phyloP scores from a whole-genome alignment of 2,113 vertebrate genomes.

The Beaufortia kweichowensis region DNA sequence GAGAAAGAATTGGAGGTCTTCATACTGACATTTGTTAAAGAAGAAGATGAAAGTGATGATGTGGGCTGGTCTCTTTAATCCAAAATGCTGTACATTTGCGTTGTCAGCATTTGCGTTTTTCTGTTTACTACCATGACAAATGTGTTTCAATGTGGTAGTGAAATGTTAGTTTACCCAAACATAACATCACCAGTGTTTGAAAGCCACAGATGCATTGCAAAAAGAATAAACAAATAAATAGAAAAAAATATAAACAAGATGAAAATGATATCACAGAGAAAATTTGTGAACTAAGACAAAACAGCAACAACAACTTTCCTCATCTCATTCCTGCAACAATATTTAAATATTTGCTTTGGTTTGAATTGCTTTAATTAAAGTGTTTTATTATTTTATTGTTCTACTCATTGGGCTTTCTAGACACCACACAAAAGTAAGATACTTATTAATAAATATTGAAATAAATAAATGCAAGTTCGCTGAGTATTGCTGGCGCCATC shows the following conservation, averaged over 20 bases:
- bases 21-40: background rate
- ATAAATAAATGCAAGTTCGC: background rate
- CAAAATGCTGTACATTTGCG: too few species aligned
- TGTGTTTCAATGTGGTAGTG: too few species aligned
- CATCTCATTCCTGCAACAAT: background rate
- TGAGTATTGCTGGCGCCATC: constrained; percentile 6
- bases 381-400: too few species aligned
- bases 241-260: background rate
- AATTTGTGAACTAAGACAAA: background rate
- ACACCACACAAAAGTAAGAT: background rate
- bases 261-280: background rate
- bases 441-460: background rate
- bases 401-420: background rate
- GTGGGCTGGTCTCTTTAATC: background rate
- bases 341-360: background rate
- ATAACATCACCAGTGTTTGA: too few species aligned
- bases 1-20: constrained; percentile 8
- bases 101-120: too few species aligned
- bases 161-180: too few species aligned
- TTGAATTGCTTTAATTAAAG: background rate
- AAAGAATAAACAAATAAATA: background rate
- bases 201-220: too few species aligned
- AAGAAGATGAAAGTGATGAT: background rate
- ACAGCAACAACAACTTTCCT: background rate
- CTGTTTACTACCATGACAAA: too few species aligned